These are phyloP conservation scores for Monomorium pharaonis DNA, from an alignment of 1,140 invertebrate genomes.

Conservation along the genomic window DNA sequence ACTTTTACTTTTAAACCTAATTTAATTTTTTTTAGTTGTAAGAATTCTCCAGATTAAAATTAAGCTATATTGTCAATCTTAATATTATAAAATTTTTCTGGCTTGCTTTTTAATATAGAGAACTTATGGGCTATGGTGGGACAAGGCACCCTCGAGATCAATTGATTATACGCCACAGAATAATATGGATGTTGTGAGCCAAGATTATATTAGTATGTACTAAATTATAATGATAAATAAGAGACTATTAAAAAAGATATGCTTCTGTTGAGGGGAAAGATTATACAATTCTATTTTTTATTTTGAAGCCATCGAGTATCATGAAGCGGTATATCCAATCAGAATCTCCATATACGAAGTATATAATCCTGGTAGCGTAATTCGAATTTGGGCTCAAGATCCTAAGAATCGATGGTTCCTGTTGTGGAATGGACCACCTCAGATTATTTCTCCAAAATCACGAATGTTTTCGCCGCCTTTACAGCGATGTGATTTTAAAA, in stretches of 20 bases:
- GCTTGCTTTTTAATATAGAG: conserved; percentile 86
- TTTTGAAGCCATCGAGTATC: conserved; percentile 89
- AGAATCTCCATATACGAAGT: conserved; percentile 94
- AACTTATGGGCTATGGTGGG: conserved; percentile 96
- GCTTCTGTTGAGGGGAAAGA: neutral
- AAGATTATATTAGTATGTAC: conserved; percentile 93
- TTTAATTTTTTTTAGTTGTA: no score
- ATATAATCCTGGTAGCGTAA: conserved; percentile 95
- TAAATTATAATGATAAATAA: conserved; percentile 21
- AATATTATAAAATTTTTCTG: conserved; percentile 6
- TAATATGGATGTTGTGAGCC: conserved; percentile 88
- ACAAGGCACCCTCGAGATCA: conserved; percentile 89
- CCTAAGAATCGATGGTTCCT: conserved; percentile 88
- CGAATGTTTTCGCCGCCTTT: conserved; percentile 92
- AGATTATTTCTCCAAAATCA: conserved; percentile 87
- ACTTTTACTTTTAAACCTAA: no score
- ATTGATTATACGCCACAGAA: conserved; percentile 91
- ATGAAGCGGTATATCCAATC: conserved; percentile 90
- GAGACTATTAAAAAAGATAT: neutral
- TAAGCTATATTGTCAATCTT: no score
- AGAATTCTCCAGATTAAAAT: no score
- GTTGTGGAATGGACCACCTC: conserved; percentile 91
- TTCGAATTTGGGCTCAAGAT: conserved; percentile 91
- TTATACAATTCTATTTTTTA: conserved; percentile 48
- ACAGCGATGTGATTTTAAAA: conserved; percentile 81